Conservation (phyloP, 2,888 invertebrate genomes). For the Ophion costatus region DNA sequence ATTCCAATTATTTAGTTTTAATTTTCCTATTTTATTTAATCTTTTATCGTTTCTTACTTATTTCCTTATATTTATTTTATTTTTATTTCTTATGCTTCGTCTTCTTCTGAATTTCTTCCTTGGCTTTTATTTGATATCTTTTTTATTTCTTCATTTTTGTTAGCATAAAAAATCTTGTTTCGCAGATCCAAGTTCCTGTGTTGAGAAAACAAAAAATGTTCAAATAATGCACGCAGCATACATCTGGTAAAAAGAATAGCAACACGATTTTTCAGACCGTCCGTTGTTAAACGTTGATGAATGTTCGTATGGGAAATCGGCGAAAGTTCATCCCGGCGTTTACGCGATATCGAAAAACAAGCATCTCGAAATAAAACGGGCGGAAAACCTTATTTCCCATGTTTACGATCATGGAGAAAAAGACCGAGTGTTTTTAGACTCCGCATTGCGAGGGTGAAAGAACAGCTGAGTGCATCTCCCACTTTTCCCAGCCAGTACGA, state of each 20-base stretch:
- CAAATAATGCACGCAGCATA: not conserved
- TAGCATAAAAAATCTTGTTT: not conserved
- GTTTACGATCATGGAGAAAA: not conserved
- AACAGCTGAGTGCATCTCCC: slow-evolving; percentile 50
- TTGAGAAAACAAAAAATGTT: not conserved
- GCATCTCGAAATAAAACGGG: not conserved
- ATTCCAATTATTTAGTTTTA: too few species aligned
- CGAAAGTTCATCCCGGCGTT: not conserved
- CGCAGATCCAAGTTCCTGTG: not conserved
- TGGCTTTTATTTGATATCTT: not conserved
- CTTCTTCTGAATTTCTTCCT: not conserved
- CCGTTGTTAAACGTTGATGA: too few species aligned
- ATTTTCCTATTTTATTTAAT: too few species aligned
- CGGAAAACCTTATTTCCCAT: not conserved
- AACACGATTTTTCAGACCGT: too few species aligned
- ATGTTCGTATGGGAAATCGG: not conserved
- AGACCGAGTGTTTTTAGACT: not conserved
- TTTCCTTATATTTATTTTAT: not conserved
- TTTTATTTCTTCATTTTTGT: not conserved
- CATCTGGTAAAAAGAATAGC: not conserved
- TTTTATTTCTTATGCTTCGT: not conserved
- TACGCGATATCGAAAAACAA: not conserved
- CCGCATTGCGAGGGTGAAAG: not conserved
- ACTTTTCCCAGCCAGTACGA: slow-evolving; percentile 33
- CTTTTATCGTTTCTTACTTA: not conserved